Conservation (phyloP, 1,140 invertebrate species). For the Lanistes nyassanus region DNA sequence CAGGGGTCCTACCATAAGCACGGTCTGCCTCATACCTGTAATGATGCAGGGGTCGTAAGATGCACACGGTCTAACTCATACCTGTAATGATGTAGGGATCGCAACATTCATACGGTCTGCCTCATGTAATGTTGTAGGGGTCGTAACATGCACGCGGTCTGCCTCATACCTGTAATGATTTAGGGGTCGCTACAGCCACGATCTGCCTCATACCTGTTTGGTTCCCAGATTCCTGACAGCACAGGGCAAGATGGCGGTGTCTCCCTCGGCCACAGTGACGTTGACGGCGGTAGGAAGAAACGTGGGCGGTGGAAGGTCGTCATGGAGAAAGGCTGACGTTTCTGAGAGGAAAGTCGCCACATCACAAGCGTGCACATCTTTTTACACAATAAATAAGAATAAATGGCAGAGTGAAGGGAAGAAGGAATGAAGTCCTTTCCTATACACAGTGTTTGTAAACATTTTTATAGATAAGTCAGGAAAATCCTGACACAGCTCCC, state of each 20-base stretch:
- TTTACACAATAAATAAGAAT: no score
- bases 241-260: constrained; percentile 90
- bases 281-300: constrained; percentile 68
- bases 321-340: neutral
- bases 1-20: neutral
- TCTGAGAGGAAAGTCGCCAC: neutral
- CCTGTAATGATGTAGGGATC: neutral
- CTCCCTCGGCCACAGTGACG: constrained; percentile 88
- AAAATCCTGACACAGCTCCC: no score
- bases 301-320: constrained; percentile 23
- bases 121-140: neutral
- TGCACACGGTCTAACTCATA: neutral
- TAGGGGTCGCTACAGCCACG: no score
- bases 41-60: neutral
- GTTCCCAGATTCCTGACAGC: constrained; percentile 89
- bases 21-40: neutral
- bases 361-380: no score
- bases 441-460: no score
- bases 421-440: no score
- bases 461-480: no score
- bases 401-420: no score
- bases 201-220: constrained; percentile 80
- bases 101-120: neutral
- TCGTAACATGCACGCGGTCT: neutral
- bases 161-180: no score